A percentile compares a stretch with the other conserved stretches of the same genome.
These are phyloP conservation scores for Ips nitidus DNA, from an alignment of 1,140 invertebrate genomes.

Conservation along the genomic window DNA sequence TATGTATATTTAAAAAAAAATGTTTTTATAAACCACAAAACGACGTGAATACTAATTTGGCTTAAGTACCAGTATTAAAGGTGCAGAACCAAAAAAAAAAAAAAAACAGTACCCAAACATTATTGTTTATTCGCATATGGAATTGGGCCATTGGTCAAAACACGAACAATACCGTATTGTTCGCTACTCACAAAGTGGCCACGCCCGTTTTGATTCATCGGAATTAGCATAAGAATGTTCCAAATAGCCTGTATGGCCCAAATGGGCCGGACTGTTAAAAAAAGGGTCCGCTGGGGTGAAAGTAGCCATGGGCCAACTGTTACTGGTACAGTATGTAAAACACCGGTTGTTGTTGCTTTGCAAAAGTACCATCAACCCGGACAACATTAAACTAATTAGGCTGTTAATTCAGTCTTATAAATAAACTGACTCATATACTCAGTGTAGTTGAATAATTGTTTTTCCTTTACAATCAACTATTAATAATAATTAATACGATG, in stretches of 20 bases:
- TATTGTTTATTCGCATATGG: no score
- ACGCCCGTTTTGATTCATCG: constrained; percentile 25
- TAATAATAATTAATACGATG: constrained; percentile 10
- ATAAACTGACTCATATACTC: not conserved
- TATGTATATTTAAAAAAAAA: no score
- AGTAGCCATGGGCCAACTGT: constrained; percentile 27
- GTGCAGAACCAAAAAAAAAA: no score
- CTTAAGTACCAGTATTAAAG: no score
- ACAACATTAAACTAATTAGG: not conserved
- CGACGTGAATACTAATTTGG: no score
- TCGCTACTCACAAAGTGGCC: not conserved
- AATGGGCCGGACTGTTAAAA: constrained; percentile 16
- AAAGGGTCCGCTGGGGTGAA: constrained; percentile 14
- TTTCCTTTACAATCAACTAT: constrained; percentile 2
- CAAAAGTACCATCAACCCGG: no score
- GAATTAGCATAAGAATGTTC: constrained; percentile 24
- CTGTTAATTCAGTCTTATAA: not conserved
- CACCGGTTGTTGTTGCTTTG: no score
- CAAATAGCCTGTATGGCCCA: constrained; percentile 12
- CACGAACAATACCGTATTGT: constrained; percentile 25
- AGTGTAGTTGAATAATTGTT: constrained; percentile 4
- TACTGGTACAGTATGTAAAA: no score
- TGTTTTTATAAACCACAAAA: no score
- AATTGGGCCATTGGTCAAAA: constrained; percentile 31
- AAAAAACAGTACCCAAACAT: no score